Percentiles rank a stretch among this genome's conserved stretches.
phyloP scores from a whole-genome alignment of 2,113 vertebrate species.

The Amphilophus citrinellus region DNA sequence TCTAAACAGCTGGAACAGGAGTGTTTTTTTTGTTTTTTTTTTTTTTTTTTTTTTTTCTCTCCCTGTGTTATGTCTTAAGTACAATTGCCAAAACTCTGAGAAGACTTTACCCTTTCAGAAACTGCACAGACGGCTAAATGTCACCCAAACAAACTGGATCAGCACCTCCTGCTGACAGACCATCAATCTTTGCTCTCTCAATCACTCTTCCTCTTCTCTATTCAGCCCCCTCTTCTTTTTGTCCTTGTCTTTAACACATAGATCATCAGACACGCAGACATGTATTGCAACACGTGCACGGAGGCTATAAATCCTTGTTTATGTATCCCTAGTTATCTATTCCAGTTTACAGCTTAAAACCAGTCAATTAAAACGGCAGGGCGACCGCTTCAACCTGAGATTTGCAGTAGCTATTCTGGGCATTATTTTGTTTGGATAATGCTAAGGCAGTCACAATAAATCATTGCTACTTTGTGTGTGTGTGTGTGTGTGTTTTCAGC shows the following conservation, averaged over 20 bases:
- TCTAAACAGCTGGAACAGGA: neutral
- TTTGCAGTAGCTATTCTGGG: constrained; percentile 30
- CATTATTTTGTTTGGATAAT: constrained; percentile 26
- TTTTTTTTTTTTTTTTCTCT: neutral
- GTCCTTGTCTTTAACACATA: neutral
- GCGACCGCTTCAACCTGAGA: neutral
- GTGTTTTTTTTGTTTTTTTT: accelerated
- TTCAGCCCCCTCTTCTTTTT: constrained; percentile 14
- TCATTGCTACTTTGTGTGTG: constrained; percentile 23
- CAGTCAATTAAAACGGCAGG: constrained; percentile 39
- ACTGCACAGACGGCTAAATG: constrained; percentile 75
- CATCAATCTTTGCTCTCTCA: constrained; percentile 64
- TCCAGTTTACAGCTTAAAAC: constrained; percentile 37
- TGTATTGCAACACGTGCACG: accelerated
- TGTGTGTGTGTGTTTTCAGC: constrained; percentile 73
- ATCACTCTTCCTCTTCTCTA: constrained; percentile 36
- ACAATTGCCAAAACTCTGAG: constrained; percentile 30
- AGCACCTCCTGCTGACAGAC: constrained; percentile 58
- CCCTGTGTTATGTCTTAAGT: neutral
- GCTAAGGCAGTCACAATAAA: constrained; percentile 37
- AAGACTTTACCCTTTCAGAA: constrained; percentile 22
- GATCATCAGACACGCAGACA: neutral
- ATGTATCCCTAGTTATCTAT: constrained; percentile 29
- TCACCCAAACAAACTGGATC: constrained; percentile 74
- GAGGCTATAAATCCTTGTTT: constrained; percentile 31